Percentiles rank a stretch among this genome's conserved stretches.
These are phyloP conservation scores for Macrochelys suwanniensis DNA, from an alignment of 2,797 vertebrate species.

Conservation along the genomic window DNA sequence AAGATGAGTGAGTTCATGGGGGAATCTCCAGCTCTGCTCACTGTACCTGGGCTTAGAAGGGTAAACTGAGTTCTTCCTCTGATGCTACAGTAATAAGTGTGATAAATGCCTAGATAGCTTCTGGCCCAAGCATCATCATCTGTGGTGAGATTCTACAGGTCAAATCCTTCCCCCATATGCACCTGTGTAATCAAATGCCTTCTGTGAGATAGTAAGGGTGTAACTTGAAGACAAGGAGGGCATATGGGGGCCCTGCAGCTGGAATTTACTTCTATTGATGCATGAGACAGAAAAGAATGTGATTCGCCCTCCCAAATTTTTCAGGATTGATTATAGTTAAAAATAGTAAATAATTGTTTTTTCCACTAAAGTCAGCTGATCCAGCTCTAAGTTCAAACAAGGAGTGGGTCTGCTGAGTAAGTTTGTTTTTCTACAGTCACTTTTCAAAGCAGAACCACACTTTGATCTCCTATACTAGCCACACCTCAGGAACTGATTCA, in stretches of 20 bases:
- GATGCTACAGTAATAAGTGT: not conserved
- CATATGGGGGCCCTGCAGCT: not conserved
- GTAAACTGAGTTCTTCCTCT: not conserved
- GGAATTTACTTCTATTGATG: not conserved
- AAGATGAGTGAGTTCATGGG: not conserved
- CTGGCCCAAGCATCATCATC: not conserved
- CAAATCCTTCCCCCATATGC: not conserved
- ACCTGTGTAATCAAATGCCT: not conserved
- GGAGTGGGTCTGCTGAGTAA: not conserved
- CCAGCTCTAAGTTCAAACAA: not conserved
- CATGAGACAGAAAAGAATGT: not conserved
- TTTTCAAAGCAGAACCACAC: not conserved
- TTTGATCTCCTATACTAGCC: not conserved
- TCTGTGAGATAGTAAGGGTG: not conserved
- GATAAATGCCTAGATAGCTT: not conserved
- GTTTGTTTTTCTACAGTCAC: not conserved
- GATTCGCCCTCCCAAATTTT: not conserved
- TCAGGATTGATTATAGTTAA: not conserved
- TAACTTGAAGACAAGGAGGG: not conserved
- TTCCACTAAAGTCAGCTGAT: not conserved
- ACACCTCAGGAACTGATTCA: not conserved
- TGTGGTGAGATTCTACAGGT: not conserved
- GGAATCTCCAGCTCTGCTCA: not conserved
- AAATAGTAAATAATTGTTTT: conserved; percentile 28
- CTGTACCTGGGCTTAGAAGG: not conserved